These are phyloP conservation scores for Tipula unca DNA, from an alignment of 2,888 invertebrate species.

Conservation along the genomic window DNA sequence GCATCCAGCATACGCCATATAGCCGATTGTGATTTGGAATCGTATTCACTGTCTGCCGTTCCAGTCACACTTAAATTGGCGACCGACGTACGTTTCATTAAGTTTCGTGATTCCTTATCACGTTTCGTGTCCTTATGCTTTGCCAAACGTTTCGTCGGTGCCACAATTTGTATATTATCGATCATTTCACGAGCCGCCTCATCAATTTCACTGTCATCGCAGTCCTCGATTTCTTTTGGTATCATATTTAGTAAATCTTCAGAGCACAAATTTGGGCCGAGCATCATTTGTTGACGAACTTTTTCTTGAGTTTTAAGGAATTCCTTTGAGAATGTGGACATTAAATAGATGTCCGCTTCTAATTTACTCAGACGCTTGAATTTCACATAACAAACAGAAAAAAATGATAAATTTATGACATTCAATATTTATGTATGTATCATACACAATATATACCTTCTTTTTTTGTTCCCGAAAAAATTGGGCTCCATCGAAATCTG, in stretches of 20 bases:
- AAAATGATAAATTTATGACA: background rate
- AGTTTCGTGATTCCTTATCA: background rate
- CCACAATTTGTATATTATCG: background rate
- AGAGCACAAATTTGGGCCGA: background rate
- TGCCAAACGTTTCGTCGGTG: background rate
- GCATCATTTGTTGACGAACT: slow-evolving; percentile 9
- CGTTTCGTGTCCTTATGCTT: background rate
- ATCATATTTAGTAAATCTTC: slow-evolving; percentile 20
- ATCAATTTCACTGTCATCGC: background rate
- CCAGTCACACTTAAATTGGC: background rate
- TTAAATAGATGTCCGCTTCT: slow-evolving; percentile 16
- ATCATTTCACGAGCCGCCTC: background rate
- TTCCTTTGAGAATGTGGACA: slow-evolving; percentile 17
- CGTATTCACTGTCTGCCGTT: background rate
- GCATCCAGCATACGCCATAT: slow-evolving; percentile 21
- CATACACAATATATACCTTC: background rate
- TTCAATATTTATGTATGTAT: background rate
- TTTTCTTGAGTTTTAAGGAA: background rate
- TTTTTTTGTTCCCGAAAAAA: background rate
- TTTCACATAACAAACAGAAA: background rate
- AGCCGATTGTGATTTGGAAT: slow-evolving; percentile 19
- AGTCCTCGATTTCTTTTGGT: background rate
- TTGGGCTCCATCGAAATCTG: slow-evolving; percentile 17
- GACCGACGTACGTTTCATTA: background rate
- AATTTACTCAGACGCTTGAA: slow-evolving; percentile 20